These are phyloP conservation scores for Poecilus cupreus DNA, from an alignment of 2,888 invertebrate genomes.

Conservation along the genomic window DNA sequence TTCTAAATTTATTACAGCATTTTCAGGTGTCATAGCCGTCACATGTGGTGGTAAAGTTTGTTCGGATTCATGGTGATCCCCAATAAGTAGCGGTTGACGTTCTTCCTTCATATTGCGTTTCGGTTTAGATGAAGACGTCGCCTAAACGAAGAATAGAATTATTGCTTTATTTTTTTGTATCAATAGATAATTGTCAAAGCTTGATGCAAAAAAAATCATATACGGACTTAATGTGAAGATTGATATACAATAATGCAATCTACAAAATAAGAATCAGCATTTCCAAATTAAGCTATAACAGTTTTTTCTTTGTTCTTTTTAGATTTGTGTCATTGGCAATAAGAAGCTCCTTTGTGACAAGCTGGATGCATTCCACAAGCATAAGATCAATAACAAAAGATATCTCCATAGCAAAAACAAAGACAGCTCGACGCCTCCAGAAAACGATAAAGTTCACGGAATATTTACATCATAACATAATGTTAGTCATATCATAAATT, in stretches of 20 bases:
- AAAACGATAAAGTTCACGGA: constrained; percentile 34
- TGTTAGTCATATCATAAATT: constrained; percentile 30
- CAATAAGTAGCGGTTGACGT: constrained; percentile 80
- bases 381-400: constrained; percentile 28
- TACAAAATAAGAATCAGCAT: too few relatives aligned
- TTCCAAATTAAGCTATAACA: too few relatives aligned
- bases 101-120: constrained; percentile 78
- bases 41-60: constrained; percentile 55
- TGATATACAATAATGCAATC: too few relatives aligned
- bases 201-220: too few relatives aligned
- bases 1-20: constrained; percentile 57
- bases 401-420: constrained; percentile 18
- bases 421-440: constrained; percentile 47
- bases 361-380: constrained; percentile 8
- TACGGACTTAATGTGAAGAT: too few relatives aligned
- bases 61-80: constrained; percentile 66
- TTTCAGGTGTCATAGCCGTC: constrained; percentile 62
- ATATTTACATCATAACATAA: constrained; percentile 7
- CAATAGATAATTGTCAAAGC: too few relatives aligned
- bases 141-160: neutral
- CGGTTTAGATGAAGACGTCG: constrained; percentile 33
- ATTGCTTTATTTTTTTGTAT: neutral
- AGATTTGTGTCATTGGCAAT: neutral
- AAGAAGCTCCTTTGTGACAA: neutral
- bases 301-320: neutral